These are phyloP conservation scores for Meteorus cinctellus DNA, from an alignment of 2,888 invertebrate species.

Conservation along the genomic window DNA sequence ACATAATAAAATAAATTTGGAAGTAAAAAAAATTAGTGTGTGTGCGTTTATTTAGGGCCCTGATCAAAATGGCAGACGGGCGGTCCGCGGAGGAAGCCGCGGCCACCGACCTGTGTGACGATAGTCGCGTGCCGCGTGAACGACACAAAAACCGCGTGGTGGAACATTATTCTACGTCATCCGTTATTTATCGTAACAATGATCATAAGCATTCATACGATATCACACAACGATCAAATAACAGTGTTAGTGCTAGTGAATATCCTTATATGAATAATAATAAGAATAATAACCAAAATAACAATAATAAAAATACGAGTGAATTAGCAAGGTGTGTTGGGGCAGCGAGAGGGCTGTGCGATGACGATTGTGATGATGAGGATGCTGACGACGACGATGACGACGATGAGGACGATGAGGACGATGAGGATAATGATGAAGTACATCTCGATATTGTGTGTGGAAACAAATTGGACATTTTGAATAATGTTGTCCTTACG, in stretches of 20 bases:
- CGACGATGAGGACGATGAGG: conserved; percentile 42
- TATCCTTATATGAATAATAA: conserved; percentile 27
- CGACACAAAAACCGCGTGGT: conserved; percentile 61
- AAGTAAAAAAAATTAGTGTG: conserved; percentile 11
- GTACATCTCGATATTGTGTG: background rate
- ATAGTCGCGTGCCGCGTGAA: conserved; percentile 61
- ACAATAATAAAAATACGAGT: conserved; percentile 48
- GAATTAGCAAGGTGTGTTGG: conserved; percentile 16
- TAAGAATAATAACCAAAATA: conserved; percentile 23
- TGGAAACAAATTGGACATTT: background rate
- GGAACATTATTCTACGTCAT: conserved; percentile 33
- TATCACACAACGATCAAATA: conserved; percentile 45
- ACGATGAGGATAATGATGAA: conserved; percentile 25
- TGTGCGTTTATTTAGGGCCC: conserved; percentile 74
- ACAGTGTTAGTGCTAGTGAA: conserved; percentile 34
- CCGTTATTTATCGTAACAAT: conserved; percentile 41
- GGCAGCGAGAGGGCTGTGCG: conserved; percentile 33
- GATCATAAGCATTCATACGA: conserved; percentile 14
- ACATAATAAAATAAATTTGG: background rate
- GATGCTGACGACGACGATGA: conserved; percentile 24
- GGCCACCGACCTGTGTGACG: conserved; percentile 75
- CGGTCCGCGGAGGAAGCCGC: conserved; percentile 79
- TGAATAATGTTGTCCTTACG: background rate
- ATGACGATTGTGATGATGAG: conserved; percentile 35
- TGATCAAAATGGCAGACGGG: conserved; percentile 87